Base-by-base conservation (phyloP, 1,140 invertebrate species). In the Glossosoma conforme region DNA sequence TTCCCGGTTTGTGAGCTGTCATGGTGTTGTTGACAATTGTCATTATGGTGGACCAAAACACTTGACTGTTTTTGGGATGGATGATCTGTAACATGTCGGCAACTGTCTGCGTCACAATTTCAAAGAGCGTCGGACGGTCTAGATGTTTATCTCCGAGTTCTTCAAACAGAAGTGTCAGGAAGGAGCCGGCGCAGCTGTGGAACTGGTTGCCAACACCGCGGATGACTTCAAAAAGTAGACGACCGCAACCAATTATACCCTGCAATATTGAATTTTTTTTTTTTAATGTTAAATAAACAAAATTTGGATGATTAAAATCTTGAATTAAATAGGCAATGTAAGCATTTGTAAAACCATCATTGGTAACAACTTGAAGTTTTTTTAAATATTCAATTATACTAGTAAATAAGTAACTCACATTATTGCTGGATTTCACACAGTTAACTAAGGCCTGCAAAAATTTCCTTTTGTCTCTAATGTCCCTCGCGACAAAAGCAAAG, bases 401-500 rank as follows among this genome's bases (percentile, higher is more conserved):
- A 43, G 42, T 36, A 36, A 36, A 9, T 36, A 36, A 28, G 24
- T 22, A 58, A 77, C 81, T 79, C 72, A 86, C 82, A 65, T 87
- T 77, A 58, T 79, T 74, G 65, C 82, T 78, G 25, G 77, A 72
- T 52, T 83, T 64, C 6, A 93, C 68, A 21, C 80, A 77, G 60
- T 77, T 72, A 3, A 95, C 70, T 5, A 94, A 67, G 17, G 86
- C 72, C 37, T 78, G 69, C 18, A 94, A 72, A 65, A 95, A 86
- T 14, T 79, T 78, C 6, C 83, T 75, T 58, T 86, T 87, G 58
- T 94, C 86, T 58, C 79, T 83, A 25, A 92, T 83, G 79, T 95
- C 94, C 53, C 92, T 74, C 5, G 91, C 86, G 1, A 96, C 83
- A 75, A 92, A 95, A 10, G 91, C 85, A 77, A 97, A 95, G 73